Conservation (phyloP, 2,888 invertebrate genomes). For the Campoplex nolae region DNA sequence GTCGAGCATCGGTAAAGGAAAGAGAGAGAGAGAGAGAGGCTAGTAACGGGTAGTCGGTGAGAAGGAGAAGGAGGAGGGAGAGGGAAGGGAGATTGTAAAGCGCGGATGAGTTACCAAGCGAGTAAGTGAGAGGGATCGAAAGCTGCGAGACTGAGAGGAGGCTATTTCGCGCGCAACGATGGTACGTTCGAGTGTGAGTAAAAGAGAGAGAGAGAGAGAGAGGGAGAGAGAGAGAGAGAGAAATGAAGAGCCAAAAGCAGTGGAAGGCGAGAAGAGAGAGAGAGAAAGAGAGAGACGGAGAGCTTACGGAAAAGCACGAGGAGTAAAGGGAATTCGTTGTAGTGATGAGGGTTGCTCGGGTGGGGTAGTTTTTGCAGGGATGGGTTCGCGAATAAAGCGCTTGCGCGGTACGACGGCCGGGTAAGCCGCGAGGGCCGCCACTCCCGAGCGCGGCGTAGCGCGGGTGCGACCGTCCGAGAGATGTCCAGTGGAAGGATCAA, state of each 20-base stretch:
- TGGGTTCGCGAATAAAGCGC: conserved; percentile 78
- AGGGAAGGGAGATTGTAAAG: conserved; percentile 14
- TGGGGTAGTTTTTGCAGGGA: conserved; percentile 73
- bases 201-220: conserved; percentile 37
- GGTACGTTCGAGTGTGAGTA: conserved; percentile 24
- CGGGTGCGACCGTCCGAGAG: conserved; percentile 85
- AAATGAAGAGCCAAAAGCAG: neutral
- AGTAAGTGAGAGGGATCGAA: conserved; percentile 64
- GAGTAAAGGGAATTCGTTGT: conserved; percentile 43
- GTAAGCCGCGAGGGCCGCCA: conserved; percentile 85
- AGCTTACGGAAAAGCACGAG: conserved; percentile 41
- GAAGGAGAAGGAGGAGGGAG: neutral
- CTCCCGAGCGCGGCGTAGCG: conserved; percentile 84
- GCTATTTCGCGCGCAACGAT: conserved; percentile 58
- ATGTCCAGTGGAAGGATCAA: conserved; percentile 85
- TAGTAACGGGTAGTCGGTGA: neutral
- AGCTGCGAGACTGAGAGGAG: conserved; percentile 56
- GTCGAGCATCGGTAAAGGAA: conserved; percentile 51
- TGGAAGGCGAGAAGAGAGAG: neutral
- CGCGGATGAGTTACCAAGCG: conserved; percentile 60
- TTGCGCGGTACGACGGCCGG: conserved; percentile 82
- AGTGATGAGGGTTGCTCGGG: conserved; percentile 59
- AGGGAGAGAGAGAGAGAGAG: conserved; percentile 24
- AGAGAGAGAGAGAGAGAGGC: conserved; percentile 13
- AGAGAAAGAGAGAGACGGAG: neutral